A percentile compares a stretch with the other conserved stretches of the same genome.
Evolutionary conservation across 2,113 vertebrate species (phyloP).

Genomic region (Prinia subflava): DNA sequence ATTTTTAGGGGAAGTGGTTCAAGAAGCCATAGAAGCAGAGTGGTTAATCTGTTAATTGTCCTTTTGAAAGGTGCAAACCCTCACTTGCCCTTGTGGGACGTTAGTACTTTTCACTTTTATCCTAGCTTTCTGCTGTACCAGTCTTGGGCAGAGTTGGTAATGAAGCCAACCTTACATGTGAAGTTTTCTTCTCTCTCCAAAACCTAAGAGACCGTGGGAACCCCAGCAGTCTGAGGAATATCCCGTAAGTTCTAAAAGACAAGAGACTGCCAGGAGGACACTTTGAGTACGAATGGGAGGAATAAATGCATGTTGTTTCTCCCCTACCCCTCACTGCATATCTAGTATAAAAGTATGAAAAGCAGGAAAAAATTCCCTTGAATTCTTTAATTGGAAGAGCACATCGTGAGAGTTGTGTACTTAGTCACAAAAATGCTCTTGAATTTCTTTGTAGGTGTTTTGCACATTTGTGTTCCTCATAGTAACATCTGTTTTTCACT

Average conservation of each 20-base stretch:
- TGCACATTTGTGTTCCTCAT: neutral
- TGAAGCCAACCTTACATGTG: neutral
- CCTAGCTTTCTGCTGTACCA: neutral
- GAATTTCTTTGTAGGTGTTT: neutral
- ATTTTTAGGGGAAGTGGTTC: neutral
- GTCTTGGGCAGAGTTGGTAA: neutral
- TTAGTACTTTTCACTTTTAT: neutral
- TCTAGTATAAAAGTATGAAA: neutral
- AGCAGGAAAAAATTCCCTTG: neutral
- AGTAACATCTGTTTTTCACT: neutral
- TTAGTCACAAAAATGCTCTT: neutral
- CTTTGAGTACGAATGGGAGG: neutral
- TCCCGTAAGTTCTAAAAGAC: neutral
- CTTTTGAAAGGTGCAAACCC: neutral
- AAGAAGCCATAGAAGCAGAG: neutral
- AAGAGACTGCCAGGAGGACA: neutral
- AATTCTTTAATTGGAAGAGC: neutral
- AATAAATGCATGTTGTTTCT: neutral
- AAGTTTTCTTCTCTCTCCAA: neutral
- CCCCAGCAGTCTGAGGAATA: neutral
- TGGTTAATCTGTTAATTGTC: neutral
- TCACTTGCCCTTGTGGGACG: neutral
- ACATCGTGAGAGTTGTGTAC: neutral
- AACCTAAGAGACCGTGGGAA: neutral
- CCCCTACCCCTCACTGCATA: fast-evolving